These are phyloP conservation scores for Threskiornis aethiopicus DNA, from an alignment of 2,797 vertebrate genomes.

Conservation along the genomic window DNA sequence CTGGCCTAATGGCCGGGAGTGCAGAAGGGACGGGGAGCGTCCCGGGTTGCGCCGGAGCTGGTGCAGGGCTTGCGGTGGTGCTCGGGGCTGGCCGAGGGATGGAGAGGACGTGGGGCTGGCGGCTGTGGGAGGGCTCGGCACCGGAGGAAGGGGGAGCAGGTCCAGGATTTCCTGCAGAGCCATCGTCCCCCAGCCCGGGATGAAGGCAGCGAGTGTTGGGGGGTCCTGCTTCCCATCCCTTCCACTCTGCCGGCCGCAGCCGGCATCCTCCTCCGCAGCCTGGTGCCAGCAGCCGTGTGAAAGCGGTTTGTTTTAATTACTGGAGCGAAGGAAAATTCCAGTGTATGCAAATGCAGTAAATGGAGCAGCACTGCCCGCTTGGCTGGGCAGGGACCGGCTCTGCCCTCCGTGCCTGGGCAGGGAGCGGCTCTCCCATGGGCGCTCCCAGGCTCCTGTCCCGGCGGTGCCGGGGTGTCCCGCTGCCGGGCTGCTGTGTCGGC, in stretches of 20 bases:
- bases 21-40: fast-evolving
- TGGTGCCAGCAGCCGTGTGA: neutral
- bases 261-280: neutral
- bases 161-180: neutral
- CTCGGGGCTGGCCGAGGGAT: fast-evolving
- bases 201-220: fast-evolving
- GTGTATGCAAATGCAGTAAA: neutral
- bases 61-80: fast-evolving
- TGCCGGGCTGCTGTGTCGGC: fast-evolving
- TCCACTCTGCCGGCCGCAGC: neutral
- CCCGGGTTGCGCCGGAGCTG: neutral
- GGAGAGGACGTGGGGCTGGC: fast-evolving
- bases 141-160: neutral
- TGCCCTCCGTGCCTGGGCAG: neutral
- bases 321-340: constrained; percentile 46
- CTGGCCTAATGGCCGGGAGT: fast-evolving
- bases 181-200: neutral
- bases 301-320: constrained; percentile 21
- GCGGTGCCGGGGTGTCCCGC: neutral
- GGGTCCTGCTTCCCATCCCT: fast-evolving
- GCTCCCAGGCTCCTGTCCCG: neutral
- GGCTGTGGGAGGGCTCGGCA: neutral
- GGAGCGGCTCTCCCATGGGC: neutral
- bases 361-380: neutral
- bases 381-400: neutral